These are phyloP conservation scores for Aethina tumida DNA, from an alignment of 1,140 invertebrate genomes.

Conservation along the genomic window DNA sequence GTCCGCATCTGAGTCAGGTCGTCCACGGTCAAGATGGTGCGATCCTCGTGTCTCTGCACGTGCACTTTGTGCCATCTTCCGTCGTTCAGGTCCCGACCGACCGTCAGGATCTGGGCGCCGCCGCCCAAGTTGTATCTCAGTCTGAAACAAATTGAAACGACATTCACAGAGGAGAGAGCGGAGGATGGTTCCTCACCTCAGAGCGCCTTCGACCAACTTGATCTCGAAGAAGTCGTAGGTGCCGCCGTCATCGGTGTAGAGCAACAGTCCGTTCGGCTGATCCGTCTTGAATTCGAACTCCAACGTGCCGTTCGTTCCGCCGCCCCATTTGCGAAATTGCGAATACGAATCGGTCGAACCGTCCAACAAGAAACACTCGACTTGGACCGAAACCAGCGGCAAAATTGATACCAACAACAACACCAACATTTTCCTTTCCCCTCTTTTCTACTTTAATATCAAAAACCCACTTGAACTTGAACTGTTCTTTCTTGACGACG, in stretches of 20 bases:
- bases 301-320: constrained; percentile 72
- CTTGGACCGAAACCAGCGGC: no score
- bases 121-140: constrained; percentile 79
- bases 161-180: no score
- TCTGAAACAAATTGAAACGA: no score
- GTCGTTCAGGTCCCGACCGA: constrained; percentile 76
- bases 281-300: constrained; percentile 89
- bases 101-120: constrained; percentile 77
- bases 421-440: no score
- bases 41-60: constrained; percentile 61
- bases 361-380: constrained; percentile 71
- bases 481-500: no score
- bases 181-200: no score
- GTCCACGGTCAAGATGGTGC: constrained; percentile 74
- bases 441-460: no score
- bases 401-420: no score
- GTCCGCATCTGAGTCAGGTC: constrained; percentile 60
- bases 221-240: constrained; percentile 92
- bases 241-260: constrained; percentile 91
- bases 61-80: constrained; percentile 85
- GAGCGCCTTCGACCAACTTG: constrained; percentile 81
- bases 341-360: constrained; percentile 79
- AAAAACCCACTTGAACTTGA: no score
- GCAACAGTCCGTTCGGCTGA: constrained; percentile 75
- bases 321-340: constrained; percentile 84